Conservation (phyloP, 1,140 invertebrate species). For the Maniola jurtina region DNA sequence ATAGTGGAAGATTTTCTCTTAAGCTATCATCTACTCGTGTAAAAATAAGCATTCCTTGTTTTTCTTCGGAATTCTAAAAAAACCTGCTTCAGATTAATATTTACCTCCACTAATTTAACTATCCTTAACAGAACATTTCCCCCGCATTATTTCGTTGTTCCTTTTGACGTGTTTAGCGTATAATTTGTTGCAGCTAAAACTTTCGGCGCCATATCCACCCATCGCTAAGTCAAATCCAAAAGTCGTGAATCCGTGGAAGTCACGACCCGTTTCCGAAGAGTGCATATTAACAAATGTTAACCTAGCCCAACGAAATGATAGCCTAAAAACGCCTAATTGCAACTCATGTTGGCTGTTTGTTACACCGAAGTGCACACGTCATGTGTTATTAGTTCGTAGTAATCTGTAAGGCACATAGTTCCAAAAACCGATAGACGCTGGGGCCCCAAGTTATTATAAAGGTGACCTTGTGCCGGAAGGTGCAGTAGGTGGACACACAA, state of each 20-base stretch:
- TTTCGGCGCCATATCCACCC: constrained; percentile 13
- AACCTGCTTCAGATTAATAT: background rate
- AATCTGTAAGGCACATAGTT: background rate
- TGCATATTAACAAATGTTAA: constrained; percentile 48
- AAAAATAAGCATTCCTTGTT: background rate
- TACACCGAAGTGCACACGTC: constrained; percentile 35
- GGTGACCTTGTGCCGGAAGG: too few relatives aligned
- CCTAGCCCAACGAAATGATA: constrained; percentile 60
- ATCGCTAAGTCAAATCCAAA: constrained; percentile 43
- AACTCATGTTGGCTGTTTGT: constrained; percentile 33
- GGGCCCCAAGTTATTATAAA: too few relatives aligned
- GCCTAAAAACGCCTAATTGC: constrained; percentile 58
- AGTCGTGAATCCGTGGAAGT: constrained; percentile 50
- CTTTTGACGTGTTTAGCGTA: constrained; percentile 23
- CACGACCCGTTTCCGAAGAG: constrained; percentile 46
- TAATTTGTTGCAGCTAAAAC: constrained; percentile 37
- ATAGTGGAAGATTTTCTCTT: too few relatives aligned
- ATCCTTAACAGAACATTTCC: background rate
- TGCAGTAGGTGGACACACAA: too few relatives aligned
- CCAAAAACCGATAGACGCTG: background rate
- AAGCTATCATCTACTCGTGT: too few relatives aligned
- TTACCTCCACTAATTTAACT: background rate
- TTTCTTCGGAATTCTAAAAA: too few relatives aligned
- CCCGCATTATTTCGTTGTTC: background rate
- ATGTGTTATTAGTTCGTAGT: background rate